Conservation (phyloP, 2,113 vertebrate genomes). For the Thryonomys swinderianus region DNA sequence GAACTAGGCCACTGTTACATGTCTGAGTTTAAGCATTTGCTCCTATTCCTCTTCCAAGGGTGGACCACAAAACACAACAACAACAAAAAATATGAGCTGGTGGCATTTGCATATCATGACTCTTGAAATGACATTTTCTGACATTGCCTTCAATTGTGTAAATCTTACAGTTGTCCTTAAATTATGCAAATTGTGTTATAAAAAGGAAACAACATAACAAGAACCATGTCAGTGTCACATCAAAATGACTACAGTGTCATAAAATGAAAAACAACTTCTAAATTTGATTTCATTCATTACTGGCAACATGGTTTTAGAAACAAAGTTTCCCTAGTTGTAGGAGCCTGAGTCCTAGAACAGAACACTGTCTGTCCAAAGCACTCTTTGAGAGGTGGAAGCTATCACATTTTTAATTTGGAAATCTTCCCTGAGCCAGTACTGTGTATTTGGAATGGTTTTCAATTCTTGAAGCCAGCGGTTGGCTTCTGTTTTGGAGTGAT, state of each 20-base stretch:
- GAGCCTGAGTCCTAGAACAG: background rate
- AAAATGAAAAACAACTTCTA: conserved; percentile 52
- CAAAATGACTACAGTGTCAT: conserved; percentile 33
- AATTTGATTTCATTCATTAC: conserved; percentile 59
- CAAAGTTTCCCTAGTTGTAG: background rate
- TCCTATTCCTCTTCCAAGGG: background rate
- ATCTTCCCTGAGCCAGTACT: background rate
- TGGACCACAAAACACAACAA: background rate
- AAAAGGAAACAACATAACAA: conserved; percentile 63
- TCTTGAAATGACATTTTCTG: conserved; percentile 57
- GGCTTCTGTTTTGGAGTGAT: background rate
- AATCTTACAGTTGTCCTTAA: conserved; percentile 61
- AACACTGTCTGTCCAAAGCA: background rate
- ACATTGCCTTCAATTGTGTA: conserved; percentile 48
- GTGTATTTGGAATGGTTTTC: fast-evolving
- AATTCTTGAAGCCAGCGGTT: background rate
- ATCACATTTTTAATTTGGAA: background rate
- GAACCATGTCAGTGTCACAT: conserved; percentile 53
- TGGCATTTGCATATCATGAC: conserved; percentile 19
- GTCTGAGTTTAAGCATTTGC: background rate
- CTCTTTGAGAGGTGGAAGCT: background rate
- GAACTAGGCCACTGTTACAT: background rate
- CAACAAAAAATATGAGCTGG: background rate
- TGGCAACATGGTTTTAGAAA: conserved; percentile 47
- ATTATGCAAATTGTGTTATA: conserved; percentile 71